Evolutionary conservation across 2,113 vertebrate species (phyloP).

Genomic region (Pogona vitticeps): DNA sequence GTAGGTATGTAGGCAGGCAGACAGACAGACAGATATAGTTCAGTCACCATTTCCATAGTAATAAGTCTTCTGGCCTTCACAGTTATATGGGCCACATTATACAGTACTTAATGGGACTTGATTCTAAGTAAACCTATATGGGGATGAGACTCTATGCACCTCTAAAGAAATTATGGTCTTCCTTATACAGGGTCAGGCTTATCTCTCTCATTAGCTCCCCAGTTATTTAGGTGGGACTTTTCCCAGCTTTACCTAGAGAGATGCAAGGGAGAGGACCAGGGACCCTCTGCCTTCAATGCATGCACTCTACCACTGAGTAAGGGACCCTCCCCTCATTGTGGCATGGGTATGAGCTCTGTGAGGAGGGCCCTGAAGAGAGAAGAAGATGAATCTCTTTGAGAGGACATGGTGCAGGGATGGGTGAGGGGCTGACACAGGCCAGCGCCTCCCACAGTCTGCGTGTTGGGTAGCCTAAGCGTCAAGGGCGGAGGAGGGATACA

Average conservation of each 20-base stretch:
- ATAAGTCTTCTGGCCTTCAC: background rate
- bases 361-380: background rate
- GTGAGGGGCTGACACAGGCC: background rate
- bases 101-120: background rate
- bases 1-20: too few relatives aligned
- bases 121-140: background rate
- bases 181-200: too few relatives aligned
- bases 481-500: background rate
- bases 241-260: background rate
- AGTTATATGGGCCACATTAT: background rate
- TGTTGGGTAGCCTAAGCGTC: background rate
- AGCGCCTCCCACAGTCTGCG: background rate
- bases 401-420: background rate
- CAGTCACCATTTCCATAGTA: background rate
- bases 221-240: too few relatives aligned
- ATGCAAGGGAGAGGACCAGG: too few relatives aligned
- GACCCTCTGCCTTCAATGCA: too few relatives aligned
- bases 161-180: too few relatives aligned
- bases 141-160: background rate
- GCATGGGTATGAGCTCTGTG: background rate
- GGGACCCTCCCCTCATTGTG: background rate
- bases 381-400: background rate
- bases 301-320: too few relatives aligned
- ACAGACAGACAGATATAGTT: too few relatives aligned
- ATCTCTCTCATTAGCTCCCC: too few relatives aligned